Evolutionary conservation across 2,797 vertebrate species (phyloP).

Genomic region (Semaprochilodus insignis): DNA sequence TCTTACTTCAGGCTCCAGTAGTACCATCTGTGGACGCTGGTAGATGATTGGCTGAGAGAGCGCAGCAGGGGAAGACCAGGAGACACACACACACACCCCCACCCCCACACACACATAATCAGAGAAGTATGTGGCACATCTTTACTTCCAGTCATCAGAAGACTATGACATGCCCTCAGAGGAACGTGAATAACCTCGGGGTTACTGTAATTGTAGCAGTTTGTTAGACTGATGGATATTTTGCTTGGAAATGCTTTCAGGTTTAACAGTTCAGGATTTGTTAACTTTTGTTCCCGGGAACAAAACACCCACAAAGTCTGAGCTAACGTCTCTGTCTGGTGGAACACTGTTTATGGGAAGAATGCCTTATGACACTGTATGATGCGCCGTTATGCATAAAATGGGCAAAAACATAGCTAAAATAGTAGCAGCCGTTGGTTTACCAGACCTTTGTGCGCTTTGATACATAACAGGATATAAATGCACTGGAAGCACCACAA

Average conservation of each 20-base stretch:
- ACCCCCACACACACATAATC: neutral
- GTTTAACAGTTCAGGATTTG: neutral
- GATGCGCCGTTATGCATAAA: neutral
- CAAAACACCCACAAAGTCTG: neutral
- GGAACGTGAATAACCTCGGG: slow-evolving; percentile 16
- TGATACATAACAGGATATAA: no score
- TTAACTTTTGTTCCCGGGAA: neutral
- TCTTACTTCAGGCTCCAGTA: slow-evolving; percentile 62
- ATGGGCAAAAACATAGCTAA: no score
- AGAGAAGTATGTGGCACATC: neutral
- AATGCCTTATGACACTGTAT: neutral
- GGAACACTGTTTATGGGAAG: neutral
- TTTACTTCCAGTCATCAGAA: neutral
- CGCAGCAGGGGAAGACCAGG: neutral
- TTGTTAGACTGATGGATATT: neutral
- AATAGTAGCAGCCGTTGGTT: no score
- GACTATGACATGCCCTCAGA: neutral
- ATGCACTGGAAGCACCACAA: no score
- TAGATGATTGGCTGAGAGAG: slow-evolving; percentile 59
- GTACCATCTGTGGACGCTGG: slow-evolving; percentile 71
- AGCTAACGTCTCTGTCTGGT: neutral
- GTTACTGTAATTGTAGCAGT: neutral
- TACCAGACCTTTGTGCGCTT: no score
- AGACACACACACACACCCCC: no score
- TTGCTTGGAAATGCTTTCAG: neutral